A percentile compares a stretch with the other conserved stretches of the same genome.
Conservation (phyloP, 2,113 vertebrate species). For the Balaenoptera acutorostrata region DNA sequence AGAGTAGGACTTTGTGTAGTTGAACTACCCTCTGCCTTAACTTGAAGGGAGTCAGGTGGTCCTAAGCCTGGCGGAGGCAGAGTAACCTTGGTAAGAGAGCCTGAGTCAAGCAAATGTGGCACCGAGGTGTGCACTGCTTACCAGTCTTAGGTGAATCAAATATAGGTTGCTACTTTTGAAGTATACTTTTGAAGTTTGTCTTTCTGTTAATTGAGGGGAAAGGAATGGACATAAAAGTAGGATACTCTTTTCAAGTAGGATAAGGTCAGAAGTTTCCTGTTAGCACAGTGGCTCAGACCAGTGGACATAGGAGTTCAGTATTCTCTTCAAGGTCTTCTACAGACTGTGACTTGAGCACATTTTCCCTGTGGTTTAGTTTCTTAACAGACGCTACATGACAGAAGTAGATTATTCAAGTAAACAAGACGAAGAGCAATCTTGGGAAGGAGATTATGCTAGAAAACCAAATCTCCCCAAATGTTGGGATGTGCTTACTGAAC, state of each 20-base stretch:
- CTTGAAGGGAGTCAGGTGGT: not conserved
- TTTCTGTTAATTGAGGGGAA: conserved; percentile 7
- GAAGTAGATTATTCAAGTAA: conserved; percentile 77
- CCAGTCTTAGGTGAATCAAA: not conserved
- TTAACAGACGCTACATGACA: conserved; percentile 87
- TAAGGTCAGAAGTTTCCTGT: not conserved
- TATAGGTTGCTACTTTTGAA: not conserved
- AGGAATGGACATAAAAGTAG: not conserved
- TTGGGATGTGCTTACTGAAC: conserved; percentile 85
- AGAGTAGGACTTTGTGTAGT: not conserved
- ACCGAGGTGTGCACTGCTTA: not conserved
- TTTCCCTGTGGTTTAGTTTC: conserved; percentile 85
- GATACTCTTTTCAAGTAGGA: not conserved
- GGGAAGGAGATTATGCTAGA: conserved; percentile 83
- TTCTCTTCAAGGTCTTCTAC: not conserved
- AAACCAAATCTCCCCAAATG: conserved; percentile 87
- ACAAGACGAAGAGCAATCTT: conserved; percentile 76
- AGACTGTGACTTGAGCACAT: conserved; percentile 20
- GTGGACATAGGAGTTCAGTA: not conserved
- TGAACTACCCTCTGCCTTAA: not conserved
- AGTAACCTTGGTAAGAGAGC: not conserved
- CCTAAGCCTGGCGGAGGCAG: not conserved
- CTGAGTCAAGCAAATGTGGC: not conserved
- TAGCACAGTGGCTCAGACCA: not conserved
- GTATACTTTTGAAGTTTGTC: not conserved